These are phyloP conservation scores for Leucoptera coffeella DNA, from an alignment of 2,888 invertebrate species.

Conservation along the genomic window DNA sequence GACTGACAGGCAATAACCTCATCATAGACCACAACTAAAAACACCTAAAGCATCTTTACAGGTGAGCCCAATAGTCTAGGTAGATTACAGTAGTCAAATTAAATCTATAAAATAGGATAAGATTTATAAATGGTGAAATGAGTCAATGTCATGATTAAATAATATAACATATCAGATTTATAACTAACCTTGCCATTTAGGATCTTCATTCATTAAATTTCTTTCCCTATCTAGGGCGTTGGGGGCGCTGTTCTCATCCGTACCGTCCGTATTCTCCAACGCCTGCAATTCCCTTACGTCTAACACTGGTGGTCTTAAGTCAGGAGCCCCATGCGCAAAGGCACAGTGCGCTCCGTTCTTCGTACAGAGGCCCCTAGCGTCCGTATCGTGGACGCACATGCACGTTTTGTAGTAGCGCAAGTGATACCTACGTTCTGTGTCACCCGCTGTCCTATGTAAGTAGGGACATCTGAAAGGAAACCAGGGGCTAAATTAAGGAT, in stretches of 20 bases:
- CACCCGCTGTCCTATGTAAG: slow-evolving; percentile 95
- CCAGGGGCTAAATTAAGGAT: no score
- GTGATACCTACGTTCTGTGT: slow-evolving; percentile 97
- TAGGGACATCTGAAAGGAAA: slow-evolving; percentile 77
- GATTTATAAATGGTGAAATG: no score
- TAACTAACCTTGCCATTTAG: slow-evolving; percentile 87
- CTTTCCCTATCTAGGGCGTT: slow-evolving; percentile 95
- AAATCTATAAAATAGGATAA: no score
- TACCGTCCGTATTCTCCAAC: slow-evolving; percentile 26
- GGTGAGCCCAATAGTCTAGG: no score
- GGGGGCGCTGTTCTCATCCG: slow-evolving; percentile 62
- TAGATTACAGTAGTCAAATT: no score
- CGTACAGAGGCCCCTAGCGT: slow-evolving; percentile 90
- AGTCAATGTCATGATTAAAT: no score
- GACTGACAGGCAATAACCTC: no score
- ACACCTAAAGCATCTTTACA: no score
- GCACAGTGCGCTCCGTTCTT: slow-evolving; percentile 99
- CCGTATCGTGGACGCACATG: slow-evolving; percentile 99
- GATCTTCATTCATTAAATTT: slow-evolving; percentile 95
- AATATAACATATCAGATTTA: no score
- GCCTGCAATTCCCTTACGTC: slow-evolving; percentile 63
- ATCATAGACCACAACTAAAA: no score
- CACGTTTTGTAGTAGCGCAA: slow-evolving; percentile 98
- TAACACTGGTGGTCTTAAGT: slow-evolving; percentile 84
- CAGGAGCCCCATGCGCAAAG: slow-evolving; percentile 95